These are phyloP conservation scores for Kryptolebias marmoratus DNA, from an alignment of 2,113 vertebrate species.

Conservation along the genomic window DNA sequence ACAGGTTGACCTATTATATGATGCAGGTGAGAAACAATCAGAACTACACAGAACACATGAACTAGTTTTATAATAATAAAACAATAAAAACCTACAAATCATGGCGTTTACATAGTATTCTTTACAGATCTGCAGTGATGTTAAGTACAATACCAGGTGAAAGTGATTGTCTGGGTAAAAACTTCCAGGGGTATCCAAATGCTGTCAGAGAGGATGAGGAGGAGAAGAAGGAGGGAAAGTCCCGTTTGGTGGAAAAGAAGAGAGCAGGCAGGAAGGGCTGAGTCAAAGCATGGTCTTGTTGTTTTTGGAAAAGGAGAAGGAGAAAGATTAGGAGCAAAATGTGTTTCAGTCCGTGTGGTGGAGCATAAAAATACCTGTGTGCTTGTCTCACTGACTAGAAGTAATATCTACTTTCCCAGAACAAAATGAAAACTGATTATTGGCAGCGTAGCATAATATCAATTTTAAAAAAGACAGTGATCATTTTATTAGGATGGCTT, in stretches of 20 bases:
- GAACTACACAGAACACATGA: too few species aligned
- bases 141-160: neutral
- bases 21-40: too few species aligned
- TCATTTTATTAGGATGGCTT: too few species aligned
- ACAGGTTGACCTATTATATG: too few species aligned
- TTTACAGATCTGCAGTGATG: neutral
- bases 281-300: constrained; percentile 56
- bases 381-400: neutral
- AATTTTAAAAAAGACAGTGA: too few species aligned
- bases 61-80: too few species aligned
- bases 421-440: neutral
- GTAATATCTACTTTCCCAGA: neutral
- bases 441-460: neutral
- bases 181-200: neutral
- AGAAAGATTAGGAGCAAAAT: constrained; percentile 14
- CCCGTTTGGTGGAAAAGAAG: constrained; percentile 58
- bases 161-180: constrained; percentile 29
- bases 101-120: too few species aligned
- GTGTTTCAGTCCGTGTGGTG: constrained; percentile 16
- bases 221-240: constrained; percentile 50
- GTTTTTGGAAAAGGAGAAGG: constrained; percentile 50
- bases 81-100: too few species aligned
- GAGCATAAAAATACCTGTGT: constrained; percentile 4
- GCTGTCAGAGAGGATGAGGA: constrained; percentile 21
- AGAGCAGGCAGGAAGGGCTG: constrained; percentile 51